These are phyloP conservation scores for Tiaroga cobitis DNA, from an alignment of 2,797 vertebrate genomes.

Conservation along the genomic window DNA sequence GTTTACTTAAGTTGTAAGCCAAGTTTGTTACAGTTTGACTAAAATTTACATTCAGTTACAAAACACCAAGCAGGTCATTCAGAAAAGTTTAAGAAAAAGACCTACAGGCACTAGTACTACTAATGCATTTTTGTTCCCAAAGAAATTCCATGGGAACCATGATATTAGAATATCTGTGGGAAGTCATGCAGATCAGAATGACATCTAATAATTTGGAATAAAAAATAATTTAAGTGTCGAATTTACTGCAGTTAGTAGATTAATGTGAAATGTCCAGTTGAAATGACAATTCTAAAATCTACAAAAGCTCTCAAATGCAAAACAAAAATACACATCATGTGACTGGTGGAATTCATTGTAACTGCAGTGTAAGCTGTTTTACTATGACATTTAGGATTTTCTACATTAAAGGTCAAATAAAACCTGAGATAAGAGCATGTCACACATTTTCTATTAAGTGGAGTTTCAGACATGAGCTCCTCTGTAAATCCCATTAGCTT, in stretches of 20 bases:
- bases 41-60: neutral
- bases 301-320: neutral
- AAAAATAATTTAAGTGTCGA: neutral
- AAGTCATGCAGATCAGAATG: neutral
- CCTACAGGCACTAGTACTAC: neutral
- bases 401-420: slow-evolving; percentile 26
- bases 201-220: neutral
- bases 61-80: neutral
- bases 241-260: neutral
- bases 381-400: slow-evolving; percentile 9
- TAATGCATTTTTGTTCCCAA: slow-evolving; percentile 22
- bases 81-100: slow-evolving; percentile 13
- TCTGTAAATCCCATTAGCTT: slow-evolving; percentile 7
- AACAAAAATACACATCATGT: neutral
- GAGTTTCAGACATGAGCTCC: neutral
- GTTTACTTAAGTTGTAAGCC: too few species aligned
- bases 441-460: slow-evolving; percentile 11
- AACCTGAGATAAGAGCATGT: slow-evolving; percentile 17
- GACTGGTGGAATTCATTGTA: neutral
- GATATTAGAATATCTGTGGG: neutral
- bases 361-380: neutral
- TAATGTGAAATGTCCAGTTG: neutral
- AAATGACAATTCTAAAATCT: neutral
- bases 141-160: neutral
- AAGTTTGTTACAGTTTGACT: neutral